Evolutionary conservation across 2,888 invertebrate species (phyloP).

Genomic region (Cremastinae sp.): DNA sequence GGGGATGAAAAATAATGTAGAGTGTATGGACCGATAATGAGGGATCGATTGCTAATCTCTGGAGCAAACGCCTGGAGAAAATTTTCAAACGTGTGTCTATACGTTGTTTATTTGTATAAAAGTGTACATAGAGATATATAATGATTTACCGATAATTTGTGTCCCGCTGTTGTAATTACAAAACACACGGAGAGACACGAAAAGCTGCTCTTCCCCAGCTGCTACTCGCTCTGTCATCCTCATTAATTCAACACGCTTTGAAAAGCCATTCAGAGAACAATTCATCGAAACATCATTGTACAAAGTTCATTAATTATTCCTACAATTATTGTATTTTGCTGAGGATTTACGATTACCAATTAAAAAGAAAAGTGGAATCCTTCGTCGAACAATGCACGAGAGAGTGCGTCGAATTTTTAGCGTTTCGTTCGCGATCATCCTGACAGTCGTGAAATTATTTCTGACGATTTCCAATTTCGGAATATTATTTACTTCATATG

Average conservation of each 20-base stretch:
- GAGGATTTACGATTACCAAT: background rate
- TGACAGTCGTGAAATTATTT: too few relatives aligned
- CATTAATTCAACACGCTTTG: background rate
- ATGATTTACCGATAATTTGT: conserved; percentile 33
- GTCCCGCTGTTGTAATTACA: conserved; percentile 10
- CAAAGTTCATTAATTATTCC: conserved; percentile 37
- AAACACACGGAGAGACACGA: conserved; percentile 26
- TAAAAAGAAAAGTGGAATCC: too few relatives aligned
- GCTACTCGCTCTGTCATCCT: conserved; percentile 1
- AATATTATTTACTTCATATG: too few relatives aligned
- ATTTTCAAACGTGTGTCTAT: conserved; percentile 1
- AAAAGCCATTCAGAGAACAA: conserved; percentile 23
- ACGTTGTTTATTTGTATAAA: background rate
- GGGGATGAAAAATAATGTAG: background rate
- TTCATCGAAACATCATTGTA: conserved; percentile 45
- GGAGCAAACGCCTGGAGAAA: conserved; percentile 8
- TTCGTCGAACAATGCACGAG: too few relatives aligned
- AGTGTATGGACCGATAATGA: conserved; percentile 13
- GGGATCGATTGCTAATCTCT: conserved; percentile 16
- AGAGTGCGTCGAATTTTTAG: too few relatives aligned
- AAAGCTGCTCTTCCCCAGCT: conserved; percentile 6
- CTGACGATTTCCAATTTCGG: conserved; percentile 26
- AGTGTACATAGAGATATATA: background rate
- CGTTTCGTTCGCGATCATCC: too few relatives aligned
- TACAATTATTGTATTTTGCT: background rate